Evolutionary conservation across 2,888 invertebrate genomes (phyloP), one percentile per base, ranked within the genome.

Genomic region (Megastigmus dorsalis): DNA sequence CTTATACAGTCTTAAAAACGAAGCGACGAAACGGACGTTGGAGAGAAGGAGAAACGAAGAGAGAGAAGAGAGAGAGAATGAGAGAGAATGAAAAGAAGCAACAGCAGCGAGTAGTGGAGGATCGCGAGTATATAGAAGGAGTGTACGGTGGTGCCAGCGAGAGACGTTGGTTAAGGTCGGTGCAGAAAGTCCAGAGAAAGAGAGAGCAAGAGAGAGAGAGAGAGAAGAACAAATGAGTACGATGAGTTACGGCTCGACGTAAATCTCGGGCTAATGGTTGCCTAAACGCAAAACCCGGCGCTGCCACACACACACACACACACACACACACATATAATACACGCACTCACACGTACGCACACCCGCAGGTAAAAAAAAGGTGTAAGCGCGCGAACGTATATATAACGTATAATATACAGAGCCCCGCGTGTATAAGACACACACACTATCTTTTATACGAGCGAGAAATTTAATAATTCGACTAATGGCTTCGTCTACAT

Each of bases 401-500:
- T 23, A 26, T 52, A 36, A n/a, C n/a, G n/a, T n/a, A n/a, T n/a
- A n/a, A n/a, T n/a, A n/a, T n/a, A n/a, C n/a, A n/a, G n/a, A n/a
- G n/a, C n/a, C n/a, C n/a, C n/a, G n/a, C n/a, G n/a, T n/a, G n/a
- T n/a, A n/a, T n/a, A n/a, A n/a, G n/a, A n/a, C n/a, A n/a, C n/a
- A n/a, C n/a, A n/a, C n/a, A n/a, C n/a, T n/a, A n/a, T n/a, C n/a
- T 13, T 50, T 26, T 81, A 79, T 81, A 82, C 82, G 82, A 85
- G 82, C 84, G 83, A 87, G 86, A 87, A 88, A 88, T 88, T 88
- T 87, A 88, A 88, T 88, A 88, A 87, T 86, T 85, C 85, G 82
- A 81, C 86, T 88, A 87, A 88, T 88, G 84, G 86, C 81, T 82
- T 84, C 82, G 83, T 83, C 81, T 84, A 85, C 81, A 83, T 82